Evolutionary conservation across 2,888 invertebrate genomes (phyloP).

Genomic region (Harmothoe impar): DNA sequence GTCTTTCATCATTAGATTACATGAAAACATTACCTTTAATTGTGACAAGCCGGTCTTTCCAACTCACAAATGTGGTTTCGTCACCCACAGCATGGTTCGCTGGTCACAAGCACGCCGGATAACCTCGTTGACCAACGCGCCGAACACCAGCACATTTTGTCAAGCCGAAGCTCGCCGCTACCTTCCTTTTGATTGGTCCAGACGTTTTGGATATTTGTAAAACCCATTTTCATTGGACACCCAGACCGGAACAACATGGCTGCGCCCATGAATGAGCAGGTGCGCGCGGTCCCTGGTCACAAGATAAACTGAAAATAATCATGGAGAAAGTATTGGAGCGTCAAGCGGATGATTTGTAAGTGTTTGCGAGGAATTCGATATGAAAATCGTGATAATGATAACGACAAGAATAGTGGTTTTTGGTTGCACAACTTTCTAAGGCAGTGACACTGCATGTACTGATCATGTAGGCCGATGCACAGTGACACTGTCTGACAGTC

Average conservation of each 20-base stretch:
- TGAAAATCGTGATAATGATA: too few species aligned
- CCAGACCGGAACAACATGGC: constrained; percentile 27
- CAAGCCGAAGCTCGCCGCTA: background rate
- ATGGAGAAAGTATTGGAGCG: constrained; percentile 43
- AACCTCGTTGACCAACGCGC: background rate
- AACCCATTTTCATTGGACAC: background rate
- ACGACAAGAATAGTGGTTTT: too few species aligned
- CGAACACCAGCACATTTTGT: background rate
- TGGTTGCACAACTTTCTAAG: too few species aligned
- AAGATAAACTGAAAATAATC: constrained; percentile 13
- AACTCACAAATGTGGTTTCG: background rate
- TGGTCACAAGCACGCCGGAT: background rate
- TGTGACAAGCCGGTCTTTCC: background rate
- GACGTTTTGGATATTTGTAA: background rate
- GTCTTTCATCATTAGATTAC: background rate
- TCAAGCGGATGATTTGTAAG: constrained; percentile 48
- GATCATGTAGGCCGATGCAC: too few species aligned
- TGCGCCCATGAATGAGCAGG: constrained; percentile 8
- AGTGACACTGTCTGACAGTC: too few species aligned
- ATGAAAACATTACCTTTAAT: background rate
- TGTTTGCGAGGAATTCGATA: background rate
- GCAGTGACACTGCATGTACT: too few species aligned
- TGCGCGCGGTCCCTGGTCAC: constrained; percentile 33
- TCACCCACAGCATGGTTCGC: constrained; percentile 8
- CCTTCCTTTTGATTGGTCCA: background rate